These are phyloP conservation scores for Cylloceria caligata DNA, from an alignment of 2,888 invertebrate species.

Conservation along the genomic window DNA sequence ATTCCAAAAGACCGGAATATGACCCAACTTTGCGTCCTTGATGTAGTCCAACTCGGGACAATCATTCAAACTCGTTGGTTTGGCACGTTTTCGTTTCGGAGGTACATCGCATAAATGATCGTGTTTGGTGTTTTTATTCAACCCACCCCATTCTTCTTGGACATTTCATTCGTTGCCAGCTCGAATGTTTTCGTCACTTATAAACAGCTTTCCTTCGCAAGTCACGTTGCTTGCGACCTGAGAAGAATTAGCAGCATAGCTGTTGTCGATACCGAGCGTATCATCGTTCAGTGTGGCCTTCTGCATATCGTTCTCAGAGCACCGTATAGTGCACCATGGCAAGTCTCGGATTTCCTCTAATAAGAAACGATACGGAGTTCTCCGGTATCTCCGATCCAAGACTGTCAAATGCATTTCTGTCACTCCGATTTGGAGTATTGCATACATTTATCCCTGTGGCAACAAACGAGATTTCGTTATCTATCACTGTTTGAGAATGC, in stretches of 20 bases:
- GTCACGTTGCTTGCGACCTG: background rate
- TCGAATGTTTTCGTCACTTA: background rate
- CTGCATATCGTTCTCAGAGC: too few species aligned
- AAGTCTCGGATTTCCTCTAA: too few species aligned
- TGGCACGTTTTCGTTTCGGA: background rate
- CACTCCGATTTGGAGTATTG: too few species aligned
- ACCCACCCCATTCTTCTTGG: background rate
- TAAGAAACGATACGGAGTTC: too few species aligned
- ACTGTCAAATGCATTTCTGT: too few species aligned
- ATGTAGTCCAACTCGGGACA: slow-evolving; percentile 4
- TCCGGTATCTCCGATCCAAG: too few species aligned
- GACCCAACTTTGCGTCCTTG: background rate
- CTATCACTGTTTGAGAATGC: too few species aligned
- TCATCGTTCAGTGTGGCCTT: background rate
- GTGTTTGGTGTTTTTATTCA: background rate
- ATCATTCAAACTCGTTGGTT: slow-evolving; percentile 18
- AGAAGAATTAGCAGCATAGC: background rate
- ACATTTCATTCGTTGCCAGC: background rate
- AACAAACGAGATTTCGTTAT: too few species aligned
- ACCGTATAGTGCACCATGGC: too few species aligned
- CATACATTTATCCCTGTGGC: too few species aligned
- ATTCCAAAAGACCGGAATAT: slow-evolving; percentile 6
- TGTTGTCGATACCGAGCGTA: background rate
- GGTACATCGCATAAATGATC: background rate
- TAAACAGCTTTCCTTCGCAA: background rate